Conservation (phyloP, 2,113 vertebrate species). For the Psilopsiagon aymara region DNA sequence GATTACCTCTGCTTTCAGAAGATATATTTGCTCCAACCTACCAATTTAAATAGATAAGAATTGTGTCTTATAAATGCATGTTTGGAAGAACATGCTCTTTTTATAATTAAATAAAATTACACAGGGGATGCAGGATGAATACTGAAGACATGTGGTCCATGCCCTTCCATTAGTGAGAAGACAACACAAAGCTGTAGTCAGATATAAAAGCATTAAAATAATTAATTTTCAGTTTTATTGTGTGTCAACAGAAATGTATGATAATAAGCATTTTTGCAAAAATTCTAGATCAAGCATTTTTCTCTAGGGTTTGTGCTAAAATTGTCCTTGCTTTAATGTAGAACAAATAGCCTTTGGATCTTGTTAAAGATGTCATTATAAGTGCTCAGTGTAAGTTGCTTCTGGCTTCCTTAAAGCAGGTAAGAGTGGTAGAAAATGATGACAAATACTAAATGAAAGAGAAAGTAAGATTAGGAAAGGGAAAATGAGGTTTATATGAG, state of each 20-base stretch:
- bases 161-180: neutral
- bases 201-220: slow-evolving; percentile 48
- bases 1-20: neutral
- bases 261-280: slow-evolving; percentile 55
- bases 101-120: neutral
- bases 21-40: neutral
- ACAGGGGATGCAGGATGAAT: neutral
- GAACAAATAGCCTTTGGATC: slow-evolving; percentile 34
- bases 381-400: neutral
- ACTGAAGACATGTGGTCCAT: neutral
- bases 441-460: neutral
- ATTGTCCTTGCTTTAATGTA: slow-evolving; percentile 7
- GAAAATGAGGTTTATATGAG: neutral
- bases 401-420: neutral
- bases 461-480: neutral
- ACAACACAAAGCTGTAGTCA: neutral
- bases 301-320: neutral
- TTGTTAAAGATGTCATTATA: neutral
- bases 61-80: neutral
- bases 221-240: slow-evolving; percentile 58
- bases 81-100: neutral
- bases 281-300: slow-evolving; percentile 44
- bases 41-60: neutral
- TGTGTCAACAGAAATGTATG: slow-evolving; percentile 17
- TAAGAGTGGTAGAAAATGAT: neutral